Percentiles rank a stretch among this genome's conserved stretches.
phyloP scores from a whole-genome alignment of 2,888 invertebrate species.

The Arctia plantaginis region DNA sequence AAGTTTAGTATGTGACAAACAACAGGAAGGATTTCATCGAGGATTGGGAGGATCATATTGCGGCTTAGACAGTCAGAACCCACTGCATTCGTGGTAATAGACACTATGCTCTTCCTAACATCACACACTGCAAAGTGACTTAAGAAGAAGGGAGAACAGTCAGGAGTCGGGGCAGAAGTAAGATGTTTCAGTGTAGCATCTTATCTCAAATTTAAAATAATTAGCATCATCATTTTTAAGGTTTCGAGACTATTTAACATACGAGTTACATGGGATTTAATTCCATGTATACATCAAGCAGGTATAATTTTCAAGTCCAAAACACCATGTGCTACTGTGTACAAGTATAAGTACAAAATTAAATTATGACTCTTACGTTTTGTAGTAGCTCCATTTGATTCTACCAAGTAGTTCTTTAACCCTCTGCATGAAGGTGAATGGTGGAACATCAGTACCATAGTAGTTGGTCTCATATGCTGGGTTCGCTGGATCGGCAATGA shows the following conservation, averaged over 20 bases:
- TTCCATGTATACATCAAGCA: not conserved
- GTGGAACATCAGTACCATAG: constrained; percentile 46
- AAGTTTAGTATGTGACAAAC: too few species aligned
- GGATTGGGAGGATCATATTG: too few species aligned
- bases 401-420: constrained; percentile 53
- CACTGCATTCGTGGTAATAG: not conserved
- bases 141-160: too few species aligned
- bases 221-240: not conserved
- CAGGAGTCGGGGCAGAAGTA: too few species aligned
- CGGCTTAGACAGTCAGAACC: too few species aligned
- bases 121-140: too few species aligned
- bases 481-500: constrained; percentile 59
- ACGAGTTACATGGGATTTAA: not conserved
- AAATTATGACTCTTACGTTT: constrained; percentile 47
- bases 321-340: too few species aligned
- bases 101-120: too few species aligned
- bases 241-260: not conserved
- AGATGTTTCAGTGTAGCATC: too few species aligned
- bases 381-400: constrained; percentile 43
- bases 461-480: constrained; percentile 61
- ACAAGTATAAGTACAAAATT: not conserved
- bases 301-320: too few species aligned
- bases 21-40: too few species aligned
- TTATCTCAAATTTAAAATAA: not conserved
- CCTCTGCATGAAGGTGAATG: constrained; percentile 55